Conservation (phyloP, 2,888 invertebrate species). For the Limnephilus rhombicus region DNA sequence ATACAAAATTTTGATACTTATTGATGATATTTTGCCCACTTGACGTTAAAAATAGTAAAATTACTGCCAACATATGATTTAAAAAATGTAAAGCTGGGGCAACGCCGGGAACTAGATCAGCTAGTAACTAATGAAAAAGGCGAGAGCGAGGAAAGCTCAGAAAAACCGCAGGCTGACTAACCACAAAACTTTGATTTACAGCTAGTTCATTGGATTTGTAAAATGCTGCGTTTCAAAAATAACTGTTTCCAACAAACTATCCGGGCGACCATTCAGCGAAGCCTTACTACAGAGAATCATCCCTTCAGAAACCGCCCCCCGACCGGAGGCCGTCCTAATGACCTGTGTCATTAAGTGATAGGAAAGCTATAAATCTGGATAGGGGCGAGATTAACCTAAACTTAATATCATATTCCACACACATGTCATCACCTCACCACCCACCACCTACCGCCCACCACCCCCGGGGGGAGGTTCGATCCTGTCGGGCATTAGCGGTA, state of each 20-base stretch:
- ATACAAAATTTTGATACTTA: no score
- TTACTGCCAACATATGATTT: no score
- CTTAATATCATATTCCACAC: conserved; percentile 45
- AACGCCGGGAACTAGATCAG: no score
- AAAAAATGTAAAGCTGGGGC: no score
- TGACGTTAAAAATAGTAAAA: no score
- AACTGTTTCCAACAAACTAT: not conserved
- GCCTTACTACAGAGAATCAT: not conserved
- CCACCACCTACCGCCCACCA: not conserved
- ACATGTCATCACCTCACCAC: conserved; percentile 12
- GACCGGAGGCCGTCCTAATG: conserved; percentile 15
- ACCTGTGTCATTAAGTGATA: conserved; percentile 47
- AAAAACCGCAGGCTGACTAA: not conserved
- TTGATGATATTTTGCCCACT: no score
- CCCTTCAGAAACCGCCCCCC: not conserved
- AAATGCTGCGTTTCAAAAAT: not conserved
- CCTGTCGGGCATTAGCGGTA: conserved; percentile 15
- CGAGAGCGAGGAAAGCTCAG: not conserved
- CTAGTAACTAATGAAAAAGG: not conserved
- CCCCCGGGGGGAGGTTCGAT: not conserved
- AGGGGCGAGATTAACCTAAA: conserved; percentile 33
- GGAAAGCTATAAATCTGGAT: conserved; percentile 45
- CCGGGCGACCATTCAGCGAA: not conserved
- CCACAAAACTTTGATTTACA: conserved; percentile 7
- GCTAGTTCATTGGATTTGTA: not conserved